phyloP scores from a whole-genome alignment of 2,113 vertebrate genomes.

The Pelmatolapia mariae region DNA sequence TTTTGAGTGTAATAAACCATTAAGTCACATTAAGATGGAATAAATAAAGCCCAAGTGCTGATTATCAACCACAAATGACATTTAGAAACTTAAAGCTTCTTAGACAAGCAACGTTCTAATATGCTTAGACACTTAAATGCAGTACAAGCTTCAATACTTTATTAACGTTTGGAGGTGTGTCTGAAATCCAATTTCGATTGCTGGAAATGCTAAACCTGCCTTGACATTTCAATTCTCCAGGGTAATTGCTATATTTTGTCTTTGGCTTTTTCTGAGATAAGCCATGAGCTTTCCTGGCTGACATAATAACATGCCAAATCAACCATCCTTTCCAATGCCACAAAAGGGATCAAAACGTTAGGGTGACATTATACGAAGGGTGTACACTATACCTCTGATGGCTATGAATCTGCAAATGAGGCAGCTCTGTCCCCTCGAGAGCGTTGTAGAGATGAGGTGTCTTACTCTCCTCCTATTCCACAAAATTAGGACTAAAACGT shows the following conservation, averaged over 20 bases:
- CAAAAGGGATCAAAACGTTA: not conserved
- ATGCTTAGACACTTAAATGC: not conserved
- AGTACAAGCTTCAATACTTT: not conserved
- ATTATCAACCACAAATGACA: not conserved
- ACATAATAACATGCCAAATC: constrained; percentile 40
- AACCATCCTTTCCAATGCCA: constrained; percentile 14
- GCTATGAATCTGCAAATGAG: not conserved
- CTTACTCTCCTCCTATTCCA: not conserved
- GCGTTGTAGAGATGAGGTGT: not conserved
- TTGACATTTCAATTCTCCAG: constrained; percentile 59
- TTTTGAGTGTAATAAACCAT: not conserved
- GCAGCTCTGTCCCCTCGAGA: not conserved
- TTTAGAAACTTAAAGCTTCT: not conserved
- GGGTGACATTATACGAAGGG: constrained; percentile 3
- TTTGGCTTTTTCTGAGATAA: constrained; percentile 22
- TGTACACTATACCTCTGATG: constrained; percentile 7
- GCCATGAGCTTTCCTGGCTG: constrained; percentile 12
- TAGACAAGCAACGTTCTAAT: not conserved
- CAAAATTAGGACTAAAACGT: not conserved
- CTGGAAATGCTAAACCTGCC: constrained; percentile 40
- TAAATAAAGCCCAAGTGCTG: not conserved
- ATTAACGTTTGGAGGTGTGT: constrained; percentile 5
- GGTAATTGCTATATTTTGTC: constrained; percentile 52
- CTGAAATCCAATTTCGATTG: constrained; percentile 32
- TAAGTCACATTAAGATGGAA: not conserved